phyloP scores from a whole-genome alignment of 2,113 vertebrate genomes.

The Actenoides lindsayi region DNA sequence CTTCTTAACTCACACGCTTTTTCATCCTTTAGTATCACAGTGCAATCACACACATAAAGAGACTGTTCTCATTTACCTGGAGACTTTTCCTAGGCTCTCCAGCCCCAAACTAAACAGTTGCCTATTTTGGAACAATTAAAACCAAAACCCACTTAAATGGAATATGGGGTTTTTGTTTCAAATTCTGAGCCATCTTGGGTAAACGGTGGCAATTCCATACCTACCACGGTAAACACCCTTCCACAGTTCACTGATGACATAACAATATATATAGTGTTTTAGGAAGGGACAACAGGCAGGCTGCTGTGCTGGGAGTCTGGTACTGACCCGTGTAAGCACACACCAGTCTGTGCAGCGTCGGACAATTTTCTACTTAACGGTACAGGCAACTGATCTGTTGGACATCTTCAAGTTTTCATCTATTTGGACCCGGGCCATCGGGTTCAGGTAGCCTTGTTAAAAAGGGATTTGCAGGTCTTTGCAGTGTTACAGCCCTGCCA shows the following conservation, averaged over 20 bases:
- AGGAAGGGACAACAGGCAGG: slow-evolving; percentile 26
- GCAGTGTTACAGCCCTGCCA: slow-evolving; percentile 77
- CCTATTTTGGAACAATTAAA: background rate
- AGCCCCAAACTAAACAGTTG: background rate
- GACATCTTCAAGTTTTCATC: slow-evolving; percentile 74
- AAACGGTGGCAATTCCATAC: background rate
- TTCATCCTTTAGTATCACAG: background rate
- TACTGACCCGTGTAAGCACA: slow-evolving; percentile 37
- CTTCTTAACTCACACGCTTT: background rate
- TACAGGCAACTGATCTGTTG: slow-evolving; percentile 63
- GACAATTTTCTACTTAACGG: slow-evolving; percentile 16
- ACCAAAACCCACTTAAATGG: background rate
- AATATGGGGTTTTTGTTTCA: background rate
- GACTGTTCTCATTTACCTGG: background rate
- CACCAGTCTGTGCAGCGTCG: background rate
- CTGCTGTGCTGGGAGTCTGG: slow-evolving; percentile 7
- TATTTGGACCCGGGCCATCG: slow-evolving; percentile 71
- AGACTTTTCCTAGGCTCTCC: background rate
- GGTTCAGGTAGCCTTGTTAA: slow-evolving; percentile 80
- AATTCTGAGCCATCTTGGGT: background rate
- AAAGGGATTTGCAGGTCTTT: slow-evolving; percentile 82
- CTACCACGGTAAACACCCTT: slow-evolving; percentile 1
- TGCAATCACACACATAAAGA: background rate
- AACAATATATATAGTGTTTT: slow-evolving; percentile 30
- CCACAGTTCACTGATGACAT: slow-evolving; percentile 29